phyloP scores from a whole-genome alignment of 2,797 vertebrate species.

The Fistularia commersonii region DNA sequence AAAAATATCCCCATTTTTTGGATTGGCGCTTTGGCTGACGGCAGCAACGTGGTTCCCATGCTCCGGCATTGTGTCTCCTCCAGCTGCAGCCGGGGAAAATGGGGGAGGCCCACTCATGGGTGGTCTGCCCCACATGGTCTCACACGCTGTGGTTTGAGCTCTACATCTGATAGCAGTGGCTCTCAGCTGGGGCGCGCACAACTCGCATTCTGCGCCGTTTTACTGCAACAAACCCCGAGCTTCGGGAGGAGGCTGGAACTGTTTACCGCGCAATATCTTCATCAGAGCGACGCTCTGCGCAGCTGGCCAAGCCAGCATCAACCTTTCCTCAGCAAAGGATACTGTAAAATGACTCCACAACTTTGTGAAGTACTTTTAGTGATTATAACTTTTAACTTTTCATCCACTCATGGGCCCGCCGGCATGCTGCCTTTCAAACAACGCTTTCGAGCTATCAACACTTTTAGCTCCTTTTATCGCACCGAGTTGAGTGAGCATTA shows the following conservation, averaged over 20 bases:
- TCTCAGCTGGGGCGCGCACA: constrained; percentile 65
- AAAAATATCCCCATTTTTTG: constrained; percentile 46
- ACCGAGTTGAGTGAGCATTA: constrained; percentile 54
- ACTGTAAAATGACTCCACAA: constrained; percentile 19
- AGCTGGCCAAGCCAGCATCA: constrained; percentile 18
- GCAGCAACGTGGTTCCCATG: constrained; percentile 67
- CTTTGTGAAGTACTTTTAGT: constrained; percentile 19
- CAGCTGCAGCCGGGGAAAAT: constrained; percentile 63
- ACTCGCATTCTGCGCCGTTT: constrained; percentile 60
- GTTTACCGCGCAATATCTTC: constrained; percentile 50
- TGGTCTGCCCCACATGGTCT: constrained; percentile 75
- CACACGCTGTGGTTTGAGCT: constrained; percentile 74
- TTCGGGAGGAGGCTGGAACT: constrained; percentile 47
- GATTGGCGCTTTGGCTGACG: constrained; percentile 36
- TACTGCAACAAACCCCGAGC: constrained; percentile 42
- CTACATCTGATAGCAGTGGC: constrained; percentile 74
- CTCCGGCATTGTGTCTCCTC: constrained; percentile 63
- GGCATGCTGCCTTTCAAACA: constrained; percentile 30
- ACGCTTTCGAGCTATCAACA: constrained; percentile 28
- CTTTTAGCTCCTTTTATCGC: constrained; percentile 54
- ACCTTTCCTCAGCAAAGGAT: too few species aligned
- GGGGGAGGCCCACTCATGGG: constrained; percentile 61
- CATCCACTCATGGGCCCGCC: constrained; percentile 27
- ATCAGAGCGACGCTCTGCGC: constrained; percentile 32
- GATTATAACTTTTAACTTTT: constrained; percentile 44